A percentile compares a stretch with the other conserved stretches of the same genome.
Evolutionary conservation across 2,797 vertebrate species (phyloP).

Genomic region (Sebastes hubbsi): DNA sequence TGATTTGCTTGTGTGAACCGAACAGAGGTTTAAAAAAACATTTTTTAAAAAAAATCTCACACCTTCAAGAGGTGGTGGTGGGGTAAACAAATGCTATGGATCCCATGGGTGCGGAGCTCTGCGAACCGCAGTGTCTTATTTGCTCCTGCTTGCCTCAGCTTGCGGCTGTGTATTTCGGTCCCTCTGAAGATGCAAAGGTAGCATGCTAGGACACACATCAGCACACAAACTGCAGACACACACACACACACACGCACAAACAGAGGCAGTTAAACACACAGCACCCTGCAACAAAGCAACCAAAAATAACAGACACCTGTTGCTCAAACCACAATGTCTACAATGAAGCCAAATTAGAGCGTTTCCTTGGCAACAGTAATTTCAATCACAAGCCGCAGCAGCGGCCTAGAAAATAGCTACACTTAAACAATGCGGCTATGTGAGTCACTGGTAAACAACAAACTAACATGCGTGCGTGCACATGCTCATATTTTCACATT

Average conservation of each 20-base stretch:
- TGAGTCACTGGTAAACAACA: slow-evolving; percentile 51
- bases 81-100: slow-evolving; percentile 78
- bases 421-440: slow-evolving; percentile 54
- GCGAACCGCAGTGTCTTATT: slow-evolving; percentile 72
- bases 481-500: background rate
- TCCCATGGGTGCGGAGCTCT: slow-evolving; percentile 76
- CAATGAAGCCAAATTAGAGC: slow-evolving; percentile 82
- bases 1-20: slow-evolving; percentile 49
- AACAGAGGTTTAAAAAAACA: slow-evolving; percentile 42
- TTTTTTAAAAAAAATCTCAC: slow-evolving; percentile 39
- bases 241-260: slow-evolving; percentile 14
- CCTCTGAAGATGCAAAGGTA: slow-evolving; percentile 76
- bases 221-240: slow-evolving; percentile 36
- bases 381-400: slow-evolving; percentile 72
- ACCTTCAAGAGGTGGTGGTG: slow-evolving; percentile 63
- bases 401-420: slow-evolving; percentile 70
- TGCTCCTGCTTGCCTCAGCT: slow-evolving; percentile 70
- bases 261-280: slow-evolving; percentile 56
- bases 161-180: slow-evolving; percentile 77
- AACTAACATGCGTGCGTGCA: background rate
- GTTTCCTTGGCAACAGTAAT: slow-evolving; percentile 78
- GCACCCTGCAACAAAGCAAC: slow-evolving; percentile 64
- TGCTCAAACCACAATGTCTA: slow-evolving; percentile 82
- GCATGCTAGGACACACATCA: slow-evolving; percentile 67
- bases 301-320: slow-evolving; percentile 84